Base-by-base conservation (phyloP, 2,113 vertebrate species). In the Aix galericulata region DNA sequence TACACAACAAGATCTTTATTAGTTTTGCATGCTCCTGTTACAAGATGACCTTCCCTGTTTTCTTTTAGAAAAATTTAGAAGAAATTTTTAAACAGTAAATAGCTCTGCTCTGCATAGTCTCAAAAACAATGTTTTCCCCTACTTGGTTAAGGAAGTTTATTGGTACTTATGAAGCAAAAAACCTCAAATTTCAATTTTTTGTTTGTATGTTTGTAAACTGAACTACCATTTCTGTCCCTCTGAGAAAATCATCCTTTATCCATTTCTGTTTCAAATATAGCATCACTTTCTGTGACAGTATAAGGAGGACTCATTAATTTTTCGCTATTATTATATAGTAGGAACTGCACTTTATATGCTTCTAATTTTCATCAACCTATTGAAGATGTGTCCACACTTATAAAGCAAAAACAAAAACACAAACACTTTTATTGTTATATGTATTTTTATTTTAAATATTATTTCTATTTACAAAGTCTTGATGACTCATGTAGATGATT, bases 181-280 rank as follows among this genome's bases (percentile, higher is more conserved):
- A 52, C 9, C 6, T 17, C 20, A 13, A 0, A 5, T 71, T 40
- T 46, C 1, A 1, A 29, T 17, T 36, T 32, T 63, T 27, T 56
- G 31, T 27, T 17, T 48, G 11, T 36, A 31, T 20, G 1, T 11
- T 8, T 63, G 31, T 31, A 10, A 34, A 76, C 58, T 77, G 27
- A 53, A 9, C 17, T 64, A 44, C 8, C 6, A 8, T 38, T 92
- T 10, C 8, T 4, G 1, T 23, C 22, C 7, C 25, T 26, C 32
- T 44, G 32, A 66, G 23, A 72, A 78, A 38, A 78, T 9, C 18
- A n/a, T 3, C 1, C 4, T 40, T 78, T 72, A 44, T 58, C 40
- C 13, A 3, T 16, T 52, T 66, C 13, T 2, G 0, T 52, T 77
- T 44, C 36, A 44, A 4, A 3, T 68, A 23, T 38, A 22, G 2